Conservation (phyloP, 92 coral and sea anemone species). For the Actinostola sp. region DNA sequence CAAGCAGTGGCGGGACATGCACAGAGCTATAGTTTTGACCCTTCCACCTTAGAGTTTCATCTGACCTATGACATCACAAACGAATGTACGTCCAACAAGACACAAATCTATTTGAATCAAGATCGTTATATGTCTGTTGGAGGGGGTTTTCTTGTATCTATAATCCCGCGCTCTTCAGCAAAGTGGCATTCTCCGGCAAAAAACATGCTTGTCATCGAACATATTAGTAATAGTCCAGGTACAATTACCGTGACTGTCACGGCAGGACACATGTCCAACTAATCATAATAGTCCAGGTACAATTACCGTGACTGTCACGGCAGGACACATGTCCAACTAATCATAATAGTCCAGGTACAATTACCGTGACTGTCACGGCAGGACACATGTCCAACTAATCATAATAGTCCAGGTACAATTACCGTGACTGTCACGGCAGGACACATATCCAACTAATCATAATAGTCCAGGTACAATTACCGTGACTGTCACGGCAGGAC, state of each 20-base stretch:
- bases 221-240: slow-evolving; percentile 28
- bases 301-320: background rate
- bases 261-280: slow-evolving; percentile 26
- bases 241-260: slow-evolving; percentile 21
- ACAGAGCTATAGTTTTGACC: slow-evolving; percentile 67
- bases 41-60: slow-evolving; percentile 64
- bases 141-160: slow-evolving; percentile 57
- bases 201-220: slow-evolving; percentile 68
- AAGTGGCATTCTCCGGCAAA: slow-evolving; percentile 66
- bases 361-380: no score
- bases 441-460: no score
- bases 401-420: no score
- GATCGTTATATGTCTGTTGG: slow-evolving; percentile 75
- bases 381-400: no score
- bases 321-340: no score
- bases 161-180: slow-evolving; percentile 65
- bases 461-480: no score
- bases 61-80: slow-evolving; percentile 63
- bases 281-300: background rate
- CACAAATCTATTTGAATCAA: slow-evolving; percentile 77
- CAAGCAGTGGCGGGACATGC: slow-evolving; percentile 96
- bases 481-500: no score
- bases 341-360: no score
- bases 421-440: no score
- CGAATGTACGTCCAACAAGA: slow-evolving; percentile 69